Base-by-base conservation (phyloP, 2,888 invertebrate genomes). In the Allophyes oxyacanthae region DNA sequence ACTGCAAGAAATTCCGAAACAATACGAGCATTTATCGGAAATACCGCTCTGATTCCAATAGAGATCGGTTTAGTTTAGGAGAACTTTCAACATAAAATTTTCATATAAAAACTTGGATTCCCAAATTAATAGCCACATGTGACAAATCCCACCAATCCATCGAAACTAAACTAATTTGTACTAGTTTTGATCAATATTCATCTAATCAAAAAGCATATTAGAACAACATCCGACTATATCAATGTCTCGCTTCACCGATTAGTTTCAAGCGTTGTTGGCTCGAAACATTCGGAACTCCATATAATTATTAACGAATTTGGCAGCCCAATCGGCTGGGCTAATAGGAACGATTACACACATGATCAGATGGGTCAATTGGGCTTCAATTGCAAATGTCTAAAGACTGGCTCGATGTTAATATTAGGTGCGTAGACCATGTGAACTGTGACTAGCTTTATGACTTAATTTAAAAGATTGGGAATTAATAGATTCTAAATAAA, bases 301-400 rank as follows among this genome's bases (percentile, higher is more conserved):
- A 67, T 60, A 56, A 72, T 75, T 67, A 72, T 64, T 64, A 61
- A 33, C 56, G 48, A 63, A 72, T 64, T 72, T 43, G 44, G 44
- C 13, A 30, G 45, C 6, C 44, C 46, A 51, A 75, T 64, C 38
- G 41, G 33, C 38, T 44, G 11, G 37, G 15, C 9, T 62, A 72
- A 69, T 69, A 32, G 46, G 37, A 6, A 40, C 55, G 44, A 62
- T 65, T 69, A 69, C 57, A 62, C 64, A 59, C 62, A 53, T 60
- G 51, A 62, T 53, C 38, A 38, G 11, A 42, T 42, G 28, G 59
- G 61, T 68, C 73, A 68, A 64, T 62, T 64, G 60, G 33, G 11
- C 36, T 26, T 41, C 33, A 42, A 53, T 38, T 41, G 37, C 36
- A 37, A 33, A 48, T 9, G 40, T n/a, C 32, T 38, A 10, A 54